Conservation (phyloP, 2,113 vertebrate genomes). For the Tetrao urogallus region DNA sequence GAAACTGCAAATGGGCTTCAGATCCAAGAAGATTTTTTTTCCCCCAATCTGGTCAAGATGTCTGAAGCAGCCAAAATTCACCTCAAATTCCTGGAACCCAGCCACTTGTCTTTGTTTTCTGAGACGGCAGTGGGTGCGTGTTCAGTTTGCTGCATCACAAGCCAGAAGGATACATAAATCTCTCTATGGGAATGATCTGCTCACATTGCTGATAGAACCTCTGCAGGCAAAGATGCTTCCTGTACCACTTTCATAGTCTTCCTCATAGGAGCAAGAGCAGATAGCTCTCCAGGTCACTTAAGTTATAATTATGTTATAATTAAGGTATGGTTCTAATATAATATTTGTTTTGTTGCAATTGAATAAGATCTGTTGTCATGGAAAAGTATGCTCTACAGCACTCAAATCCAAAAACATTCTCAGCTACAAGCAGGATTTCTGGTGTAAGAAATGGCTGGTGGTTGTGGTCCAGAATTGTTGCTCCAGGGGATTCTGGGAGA, state of each 20-base stretch:
- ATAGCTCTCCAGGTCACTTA: neutral
- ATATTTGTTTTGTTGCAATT: neutral
- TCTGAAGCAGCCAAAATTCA: slow-evolving; percentile 11
- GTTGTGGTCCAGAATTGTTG: neutral
- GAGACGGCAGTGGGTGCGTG: neutral
- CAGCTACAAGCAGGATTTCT: neutral
- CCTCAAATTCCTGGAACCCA: neutral
- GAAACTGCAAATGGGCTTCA: neutral
- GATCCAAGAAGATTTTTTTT: neutral
- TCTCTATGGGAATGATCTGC: neutral
- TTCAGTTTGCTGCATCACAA: neutral
- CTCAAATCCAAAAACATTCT: neutral
- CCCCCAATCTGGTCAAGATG: slow-evolving; percentile 13
- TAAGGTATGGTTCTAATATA: neutral
- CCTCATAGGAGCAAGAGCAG: neutral
- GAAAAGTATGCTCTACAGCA: neutral
- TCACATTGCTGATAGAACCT: neutral
- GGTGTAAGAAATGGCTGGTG: neutral
- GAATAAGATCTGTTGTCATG: fast-evolving
- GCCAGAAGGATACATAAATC: neutral
- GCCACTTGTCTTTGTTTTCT: neutral
- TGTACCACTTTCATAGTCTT: neutral
- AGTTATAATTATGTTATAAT: neutral
- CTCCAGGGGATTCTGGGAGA: neutral
- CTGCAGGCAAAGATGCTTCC: neutral